phyloP scores from a whole-genome alignment of 2,888 invertebrate genomes.

The Syritta pipiens region DNA sequence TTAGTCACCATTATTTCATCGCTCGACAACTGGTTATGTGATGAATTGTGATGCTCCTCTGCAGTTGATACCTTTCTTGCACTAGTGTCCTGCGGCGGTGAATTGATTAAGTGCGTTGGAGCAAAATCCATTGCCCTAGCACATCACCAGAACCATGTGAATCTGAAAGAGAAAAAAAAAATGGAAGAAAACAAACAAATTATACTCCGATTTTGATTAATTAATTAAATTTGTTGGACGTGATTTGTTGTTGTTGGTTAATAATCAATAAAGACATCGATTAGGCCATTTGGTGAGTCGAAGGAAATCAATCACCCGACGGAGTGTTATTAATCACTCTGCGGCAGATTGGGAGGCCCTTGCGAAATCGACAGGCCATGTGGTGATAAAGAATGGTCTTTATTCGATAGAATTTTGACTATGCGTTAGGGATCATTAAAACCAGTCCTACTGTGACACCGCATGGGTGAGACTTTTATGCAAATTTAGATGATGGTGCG shows the following conservation, averaged over 20 bases:
- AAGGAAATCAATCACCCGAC: conserved; percentile 49
- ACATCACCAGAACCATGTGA: conserved; percentile 35
- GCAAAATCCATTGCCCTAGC: conserved; percentile 52
- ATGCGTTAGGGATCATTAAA: background rate
- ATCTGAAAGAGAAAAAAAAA: conserved; percentile 43
- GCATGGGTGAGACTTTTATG: background rate
- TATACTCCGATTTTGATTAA: conserved; percentile 39
- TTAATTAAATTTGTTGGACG: conserved; percentile 29
- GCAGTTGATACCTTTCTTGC: conserved; percentile 23
- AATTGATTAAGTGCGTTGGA: conserved; percentile 58
- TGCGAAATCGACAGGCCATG: conserved; percentile 11
- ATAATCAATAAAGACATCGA: conserved; percentile 57
- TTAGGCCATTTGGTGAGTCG: conserved; percentile 20
- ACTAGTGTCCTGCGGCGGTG: conserved; percentile 44
- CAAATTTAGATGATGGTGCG: background rate
- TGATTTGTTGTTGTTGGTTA: conserved; percentile 25
- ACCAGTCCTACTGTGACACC: conserved; percentile 7
- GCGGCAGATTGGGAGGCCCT: conserved; percentile 8
- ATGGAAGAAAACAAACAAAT: conserved; percentile 1
- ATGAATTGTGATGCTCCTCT: conserved; percentile 29
- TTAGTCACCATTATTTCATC: conserved; percentile 61
- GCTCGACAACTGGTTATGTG: conserved; percentile 21
- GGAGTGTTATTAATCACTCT: conserved; percentile 56
- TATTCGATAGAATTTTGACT: background rate
- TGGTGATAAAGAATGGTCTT: background rate